phyloP scores from a whole-genome alignment of 2,888 invertebrate species.

The Tenthredo notha region DNA sequence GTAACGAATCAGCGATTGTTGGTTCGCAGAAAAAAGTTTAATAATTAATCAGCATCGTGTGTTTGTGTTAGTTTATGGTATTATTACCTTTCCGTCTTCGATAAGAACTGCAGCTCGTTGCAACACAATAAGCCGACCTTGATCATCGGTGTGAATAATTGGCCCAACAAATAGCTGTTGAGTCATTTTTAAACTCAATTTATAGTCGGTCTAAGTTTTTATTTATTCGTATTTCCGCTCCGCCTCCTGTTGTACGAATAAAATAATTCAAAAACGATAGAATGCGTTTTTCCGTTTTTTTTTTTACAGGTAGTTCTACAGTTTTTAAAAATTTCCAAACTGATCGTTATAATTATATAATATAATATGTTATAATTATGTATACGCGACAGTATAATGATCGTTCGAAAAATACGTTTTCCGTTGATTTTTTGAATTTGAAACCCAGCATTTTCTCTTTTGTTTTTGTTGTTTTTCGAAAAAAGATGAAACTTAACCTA shows the following conservation, averaged over 20 bases:
- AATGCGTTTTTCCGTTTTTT: background rate
- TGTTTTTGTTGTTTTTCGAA: background rate
- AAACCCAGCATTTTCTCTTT: background rate
- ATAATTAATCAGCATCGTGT: background rate
- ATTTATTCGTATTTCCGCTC: background rate
- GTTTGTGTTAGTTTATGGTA: background rate
- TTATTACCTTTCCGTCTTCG: conserved; percentile 70
- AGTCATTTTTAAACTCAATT: conserved; percentile 57
- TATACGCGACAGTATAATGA: background rate
- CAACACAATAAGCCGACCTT: conserved; percentile 66
- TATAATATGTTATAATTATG: no score
- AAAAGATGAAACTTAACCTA: background rate
- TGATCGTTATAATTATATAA: background rate
- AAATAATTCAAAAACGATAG: background rate
- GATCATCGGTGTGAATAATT: conserved; percentile 67
- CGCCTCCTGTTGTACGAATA: background rate
- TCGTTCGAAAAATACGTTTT: background rate
- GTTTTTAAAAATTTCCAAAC: background rate
- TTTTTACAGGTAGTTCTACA: no score
- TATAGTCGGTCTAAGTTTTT: background rate
- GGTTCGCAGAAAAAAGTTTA: background rate
- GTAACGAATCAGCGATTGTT: background rate
- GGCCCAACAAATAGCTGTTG: conserved; percentile 70
- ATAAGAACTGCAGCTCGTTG: conserved; percentile 68
- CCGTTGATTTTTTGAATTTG: background rate